phyloP scores from a whole-genome alignment of 2,888 invertebrate species.

The Bursaphelenchus okinawaensis region DNA sequence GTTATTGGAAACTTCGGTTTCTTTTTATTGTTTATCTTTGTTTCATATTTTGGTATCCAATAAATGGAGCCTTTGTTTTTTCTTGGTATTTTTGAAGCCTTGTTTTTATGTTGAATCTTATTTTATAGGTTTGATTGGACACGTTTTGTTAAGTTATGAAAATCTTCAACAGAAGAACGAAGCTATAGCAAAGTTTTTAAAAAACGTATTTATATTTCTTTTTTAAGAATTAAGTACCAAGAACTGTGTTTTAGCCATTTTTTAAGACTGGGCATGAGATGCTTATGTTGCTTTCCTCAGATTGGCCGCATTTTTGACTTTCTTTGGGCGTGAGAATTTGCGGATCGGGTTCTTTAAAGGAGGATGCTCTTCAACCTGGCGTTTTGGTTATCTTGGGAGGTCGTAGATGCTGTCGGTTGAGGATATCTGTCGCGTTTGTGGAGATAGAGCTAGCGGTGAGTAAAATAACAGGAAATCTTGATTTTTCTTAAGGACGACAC shows the following conservation, averaged over 20 bases:
- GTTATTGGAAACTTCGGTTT: neutral
- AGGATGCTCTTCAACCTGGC: neutral
- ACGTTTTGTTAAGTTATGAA: too few species aligned
- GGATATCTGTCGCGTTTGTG: constrained; percentile 37
- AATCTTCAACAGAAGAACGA: too few species aligned
- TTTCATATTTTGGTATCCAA: neutral
- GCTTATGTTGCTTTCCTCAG: neutral
- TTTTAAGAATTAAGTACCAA: too few species aligned
- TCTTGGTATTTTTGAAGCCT: too few species aligned
- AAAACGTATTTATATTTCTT: too few species aligned
- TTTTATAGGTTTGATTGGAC: too few species aligned
- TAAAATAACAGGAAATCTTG: neutral
- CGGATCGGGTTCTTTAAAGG: neutral
- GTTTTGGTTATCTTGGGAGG: neutral
- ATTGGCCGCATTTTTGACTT: neutral
- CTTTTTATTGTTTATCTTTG: neutral
- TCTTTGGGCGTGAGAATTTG: neutral
- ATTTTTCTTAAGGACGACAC: constrained; percentile 35
- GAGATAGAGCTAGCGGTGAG: constrained; percentile 46
- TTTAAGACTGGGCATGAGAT: neutral
- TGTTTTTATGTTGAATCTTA: too few species aligned
- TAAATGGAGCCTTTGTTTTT: neutral
- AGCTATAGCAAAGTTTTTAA: too few species aligned
- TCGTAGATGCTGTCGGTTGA: constrained; percentile 23
- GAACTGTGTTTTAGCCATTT: neutral